A percentile compares a stretch with the other conserved stretches of the same genome.
Evolutionary conservation across 2,888 invertebrate genomes (phyloP).

Genomic region (Nemotelus pantherinus): DNA sequence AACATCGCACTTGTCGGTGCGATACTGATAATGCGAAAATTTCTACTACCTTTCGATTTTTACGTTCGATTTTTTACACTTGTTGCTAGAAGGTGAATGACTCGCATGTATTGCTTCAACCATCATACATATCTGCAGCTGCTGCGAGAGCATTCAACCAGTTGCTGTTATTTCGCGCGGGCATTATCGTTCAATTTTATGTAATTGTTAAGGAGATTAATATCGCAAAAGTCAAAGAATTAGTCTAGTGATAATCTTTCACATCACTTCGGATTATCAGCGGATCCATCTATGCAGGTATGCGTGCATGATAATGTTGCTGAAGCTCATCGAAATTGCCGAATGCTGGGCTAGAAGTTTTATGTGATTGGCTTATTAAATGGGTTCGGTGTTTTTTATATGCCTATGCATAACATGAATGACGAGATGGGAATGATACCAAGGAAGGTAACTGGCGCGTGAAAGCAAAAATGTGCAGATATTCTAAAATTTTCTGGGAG

Average conservation of each 20-base stretch:
- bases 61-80: not conserved
- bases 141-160: not conserved
- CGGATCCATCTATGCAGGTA: not conserved
- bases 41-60: conserved; percentile 22
- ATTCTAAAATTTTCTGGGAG: too few species aligned
- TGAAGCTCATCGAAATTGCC: not conserved
- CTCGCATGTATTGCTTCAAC: not conserved
- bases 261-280: not conserved
- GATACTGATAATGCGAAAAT: conserved; percentile 24
- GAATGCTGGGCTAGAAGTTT: not conserved
- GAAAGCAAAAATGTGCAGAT: too few species aligned
- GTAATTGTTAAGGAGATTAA: conserved; percentile 42
- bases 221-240: conserved; percentile 40
- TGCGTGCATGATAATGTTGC: not conserved
- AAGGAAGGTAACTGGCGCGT: too few species aligned
- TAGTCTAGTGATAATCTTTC: conserved; percentile 37
- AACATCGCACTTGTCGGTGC: not conserved
- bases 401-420: too few species aligned
- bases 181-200: conserved; percentile 18
- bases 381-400: not conserved
- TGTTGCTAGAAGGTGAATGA: conserved; percentile 18
- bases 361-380: not conserved
- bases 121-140: too few species aligned
- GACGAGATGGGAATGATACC: too few species aligned
- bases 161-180: conserved; percentile 1